Conservation (phyloP, 2,113 vertebrate species). For the Acanthisitta chloris region DNA sequence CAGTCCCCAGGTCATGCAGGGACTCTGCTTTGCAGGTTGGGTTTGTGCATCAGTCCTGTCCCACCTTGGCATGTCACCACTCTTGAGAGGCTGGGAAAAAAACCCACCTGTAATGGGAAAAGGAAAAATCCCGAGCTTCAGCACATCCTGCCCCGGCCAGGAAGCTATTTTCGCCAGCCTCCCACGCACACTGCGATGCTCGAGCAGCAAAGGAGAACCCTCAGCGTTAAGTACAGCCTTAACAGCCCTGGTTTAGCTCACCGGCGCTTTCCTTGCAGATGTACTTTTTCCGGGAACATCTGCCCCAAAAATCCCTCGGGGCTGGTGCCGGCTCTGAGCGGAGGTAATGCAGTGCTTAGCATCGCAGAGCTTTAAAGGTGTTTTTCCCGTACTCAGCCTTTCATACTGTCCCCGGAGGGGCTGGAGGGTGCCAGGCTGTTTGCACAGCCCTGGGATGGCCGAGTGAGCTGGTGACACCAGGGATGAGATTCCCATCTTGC, state of each 20-base stretch:
- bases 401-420: rapidly evolving
- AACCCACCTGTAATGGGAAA: background rate
- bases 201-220: conserved; percentile 2
- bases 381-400: background rate
- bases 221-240: background rate
- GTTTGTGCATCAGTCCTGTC: background rate
- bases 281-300: background rate
- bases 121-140: background rate
- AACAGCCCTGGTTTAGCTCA: background rate
- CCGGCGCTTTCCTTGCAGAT: background rate
- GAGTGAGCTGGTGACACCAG: background rate
- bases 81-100: no score
- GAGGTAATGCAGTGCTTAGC: background rate
- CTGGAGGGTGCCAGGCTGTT: background rate
- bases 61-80: rapidly evolving
- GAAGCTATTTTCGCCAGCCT: conserved; percentile 45
- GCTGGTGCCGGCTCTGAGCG: background rate
- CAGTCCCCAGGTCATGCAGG: background rate
- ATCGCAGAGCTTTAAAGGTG: background rate
- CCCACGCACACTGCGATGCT: background rate
- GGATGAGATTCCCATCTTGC: background rate
- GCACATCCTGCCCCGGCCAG: background rate
- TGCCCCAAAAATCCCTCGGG: background rate
- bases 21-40: background rate
- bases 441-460: no score